Percentiles rank a stretch among this genome's conserved stretches.
Conservation (phyloP, 1,140 invertebrate genomes). For the Tetragonula clypearis region DNA sequence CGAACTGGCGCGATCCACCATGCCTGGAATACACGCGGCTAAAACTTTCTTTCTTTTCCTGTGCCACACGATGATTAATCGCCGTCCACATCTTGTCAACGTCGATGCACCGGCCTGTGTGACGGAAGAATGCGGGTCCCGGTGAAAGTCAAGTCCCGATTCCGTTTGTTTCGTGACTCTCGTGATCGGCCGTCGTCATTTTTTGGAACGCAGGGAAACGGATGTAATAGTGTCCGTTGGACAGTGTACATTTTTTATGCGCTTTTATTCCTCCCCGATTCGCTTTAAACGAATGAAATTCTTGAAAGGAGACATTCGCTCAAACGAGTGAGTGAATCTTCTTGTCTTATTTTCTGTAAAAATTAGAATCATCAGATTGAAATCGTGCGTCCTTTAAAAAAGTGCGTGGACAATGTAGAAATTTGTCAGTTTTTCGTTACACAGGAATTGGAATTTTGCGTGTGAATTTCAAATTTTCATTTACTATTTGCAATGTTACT, state of each 20-base stretch:
- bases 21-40: constrained; percentile 31
- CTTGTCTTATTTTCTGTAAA: neutral
- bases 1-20: constrained; percentile 36
- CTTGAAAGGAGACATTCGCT: neutral
- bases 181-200: neutral
- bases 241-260: neutral
- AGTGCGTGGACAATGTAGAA: neutral
- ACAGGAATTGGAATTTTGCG: neutral
- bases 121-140: constrained; percentile 37
- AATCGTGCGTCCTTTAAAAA: neutral
- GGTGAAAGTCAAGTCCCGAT: constrained; percentile 17
- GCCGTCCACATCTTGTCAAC: constrained; percentile 40
- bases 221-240: neutral
- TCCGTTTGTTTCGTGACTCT: constrained; percentile 11
- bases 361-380: neutral
- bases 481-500: neutral
- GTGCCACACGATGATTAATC: constrained; percentile 37
- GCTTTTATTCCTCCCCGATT: too few relatives aligned
- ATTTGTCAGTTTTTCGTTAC: neutral
- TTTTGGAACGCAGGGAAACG: neutral
- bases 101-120: constrained; percentile 33
- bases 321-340: neutral
- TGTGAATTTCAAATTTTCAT: neutral
- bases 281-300: neutral
- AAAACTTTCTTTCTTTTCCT: constrained; percentile 21